These are phyloP conservation scores for Syrphus vitripennis DNA, from an alignment of 2,888 invertebrate species.

Conservation along the genomic window DNA sequence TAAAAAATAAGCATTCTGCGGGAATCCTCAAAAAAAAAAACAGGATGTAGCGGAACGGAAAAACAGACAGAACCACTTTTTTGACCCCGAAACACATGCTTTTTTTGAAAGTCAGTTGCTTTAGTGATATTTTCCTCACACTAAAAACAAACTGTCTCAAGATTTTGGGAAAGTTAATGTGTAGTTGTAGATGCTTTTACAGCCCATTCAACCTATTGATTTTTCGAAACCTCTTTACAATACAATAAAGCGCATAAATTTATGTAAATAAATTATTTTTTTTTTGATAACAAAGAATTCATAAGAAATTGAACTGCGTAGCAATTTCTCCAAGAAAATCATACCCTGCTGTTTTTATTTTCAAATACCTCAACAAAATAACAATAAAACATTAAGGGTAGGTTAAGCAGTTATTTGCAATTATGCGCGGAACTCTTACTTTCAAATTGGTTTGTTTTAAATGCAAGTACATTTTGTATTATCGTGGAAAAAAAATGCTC, in stretches of 20 bases:
- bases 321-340: constrained; percentile 7
- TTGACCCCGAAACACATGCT: too few relatives aligned
- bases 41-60: too few relatives aligned
- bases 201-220: neutral
- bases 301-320: neutral
- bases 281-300: constrained; percentile 1
- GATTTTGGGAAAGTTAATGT: neutral
- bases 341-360: constrained; percentile 3
- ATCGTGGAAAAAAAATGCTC: neutral
- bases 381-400: neutral
- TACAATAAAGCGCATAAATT: neutral
- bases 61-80: too few relatives aligned
- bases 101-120: too few relatives aligned
- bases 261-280: neutral
- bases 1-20: too few relatives aligned
- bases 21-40: too few relatives aligned
- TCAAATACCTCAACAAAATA: neutral
- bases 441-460: constrained; percentile 20
- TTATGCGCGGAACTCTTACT: neutral
- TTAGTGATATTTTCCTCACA: too few relatives aligned
- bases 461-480: neutral
- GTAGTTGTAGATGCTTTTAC: neutral
- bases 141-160: too few relatives aligned
- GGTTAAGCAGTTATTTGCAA: constrained; percentile 26
- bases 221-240: neutral